phyloP scores from a whole-genome alignment of 2,797 vertebrate species.

The Bucorvus abyssinicus region DNA sequence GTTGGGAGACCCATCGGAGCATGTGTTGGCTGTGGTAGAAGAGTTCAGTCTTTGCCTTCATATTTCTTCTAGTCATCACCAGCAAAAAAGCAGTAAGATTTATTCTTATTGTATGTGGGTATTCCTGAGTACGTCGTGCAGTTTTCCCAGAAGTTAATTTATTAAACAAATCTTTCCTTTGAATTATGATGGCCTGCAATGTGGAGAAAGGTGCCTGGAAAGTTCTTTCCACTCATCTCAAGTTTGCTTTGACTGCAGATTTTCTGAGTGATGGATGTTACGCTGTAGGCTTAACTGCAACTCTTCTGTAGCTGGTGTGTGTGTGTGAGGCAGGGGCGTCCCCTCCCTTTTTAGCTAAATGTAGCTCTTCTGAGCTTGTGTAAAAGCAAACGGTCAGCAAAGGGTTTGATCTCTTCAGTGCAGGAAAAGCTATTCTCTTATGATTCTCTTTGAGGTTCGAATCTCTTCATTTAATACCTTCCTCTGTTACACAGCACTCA shows the following conservation, averaged over 20 bases:
- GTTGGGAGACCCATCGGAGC: slow-evolving; percentile 13
- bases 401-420: slow-evolving; percentile 49
- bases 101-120: slow-evolving; percentile 20
- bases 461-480: slow-evolving; percentile 74
- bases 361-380: not conserved
- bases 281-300: not conserved
- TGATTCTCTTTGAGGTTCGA: slow-evolving; percentile 68
- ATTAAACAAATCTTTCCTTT: slow-evolving; percentile 53
- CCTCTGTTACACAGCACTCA: slow-evolving; percentile 66
- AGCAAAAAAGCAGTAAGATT: slow-evolving; percentile 20
- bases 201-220: slow-evolving; percentile 35
- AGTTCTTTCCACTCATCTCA: slow-evolving; percentile 28
- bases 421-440: slow-evolving; percentile 53
- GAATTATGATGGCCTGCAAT: slow-evolving; percentile 37
- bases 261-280: slow-evolving; percentile 21
- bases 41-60: not conserved
- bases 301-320: not conserved
- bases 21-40: not conserved
- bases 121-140: not conserved
- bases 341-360: not conserved
- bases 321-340: not conserved
- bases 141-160: slow-evolving; percentile 55
- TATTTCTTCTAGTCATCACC: slow-evolving; percentile 57
- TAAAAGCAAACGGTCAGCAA: slow-evolving; percentile 20
- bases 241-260: slow-evolving; percentile 47